Evolutionary conservation across 2,888 invertebrate genomes (phyloP).

Genomic region (Apamea sordens): DNA sequence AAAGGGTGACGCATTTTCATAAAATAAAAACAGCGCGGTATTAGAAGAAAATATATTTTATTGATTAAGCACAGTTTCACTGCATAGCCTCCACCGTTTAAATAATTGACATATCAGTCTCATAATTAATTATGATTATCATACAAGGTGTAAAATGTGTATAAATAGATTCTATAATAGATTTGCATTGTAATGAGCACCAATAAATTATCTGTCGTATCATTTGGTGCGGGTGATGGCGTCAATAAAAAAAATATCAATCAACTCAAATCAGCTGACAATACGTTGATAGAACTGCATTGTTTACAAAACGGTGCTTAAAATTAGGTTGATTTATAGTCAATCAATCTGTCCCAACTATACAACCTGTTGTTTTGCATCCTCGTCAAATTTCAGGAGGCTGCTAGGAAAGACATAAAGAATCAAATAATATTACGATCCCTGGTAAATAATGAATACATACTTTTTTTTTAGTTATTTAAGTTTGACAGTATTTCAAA

Average conservation of each 20-base stretch:
- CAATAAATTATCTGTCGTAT: conserved; percentile 4
- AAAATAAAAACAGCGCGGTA: not conserved
- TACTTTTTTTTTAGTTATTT: too few relatives aligned
- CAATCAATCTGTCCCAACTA: too few relatives aligned
- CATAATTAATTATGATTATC: conserved; percentile 25
- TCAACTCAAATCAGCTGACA: not conserved
- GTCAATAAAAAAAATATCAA: not conserved
- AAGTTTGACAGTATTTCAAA: too few relatives aligned
- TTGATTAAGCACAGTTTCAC: conserved; percentile 51
- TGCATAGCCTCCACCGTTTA: conserved; percentile 51
- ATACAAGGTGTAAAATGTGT: conserved; percentile 15
- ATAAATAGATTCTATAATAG: not conserved
- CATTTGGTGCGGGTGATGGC: not conserved
- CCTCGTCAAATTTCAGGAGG: too few relatives aligned
- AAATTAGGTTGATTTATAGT: not conserved
- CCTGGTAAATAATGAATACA: too few relatives aligned
- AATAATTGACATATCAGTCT: conserved; percentile 54
- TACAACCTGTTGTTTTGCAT: too few relatives aligned
- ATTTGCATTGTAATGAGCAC: conserved; percentile 19
- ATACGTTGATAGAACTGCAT: conserved; percentile 7
- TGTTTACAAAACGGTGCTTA: not conserved
- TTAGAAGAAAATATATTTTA: conserved; percentile 29
- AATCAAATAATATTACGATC: too few relatives aligned
- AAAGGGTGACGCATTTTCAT: not conserved
- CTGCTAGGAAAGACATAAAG: too few relatives aligned